Base-by-base conservation (phyloP, 1,140 invertebrate genomes). In the Leucophenga varia region DNA sequence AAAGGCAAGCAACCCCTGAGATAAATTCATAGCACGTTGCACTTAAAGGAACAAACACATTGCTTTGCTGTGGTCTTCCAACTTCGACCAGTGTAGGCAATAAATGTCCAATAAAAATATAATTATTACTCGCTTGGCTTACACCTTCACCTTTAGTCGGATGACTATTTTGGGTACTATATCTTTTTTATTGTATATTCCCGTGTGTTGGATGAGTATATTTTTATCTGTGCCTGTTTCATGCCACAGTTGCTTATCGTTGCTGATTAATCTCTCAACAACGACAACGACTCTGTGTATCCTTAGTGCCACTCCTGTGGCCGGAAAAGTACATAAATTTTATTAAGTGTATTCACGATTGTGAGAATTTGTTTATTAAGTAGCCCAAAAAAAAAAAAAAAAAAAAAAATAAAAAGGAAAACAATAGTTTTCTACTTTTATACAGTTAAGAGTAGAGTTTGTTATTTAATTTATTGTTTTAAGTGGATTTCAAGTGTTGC, bases 21-120 rank as follows among this genome's bases (percentile, higher is more conserved):
- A n/a, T n/a, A n/a, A n/a, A n/a, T n/a, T n/a, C n/a, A n/a, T n/a
- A n/a, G n/a, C n/a, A n/a, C n/a, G n/a, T n/a, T n/a, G n/a, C n/a
- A n/a, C n/a, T n/a, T n/a, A n/a, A n/a, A n/a, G n/a, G n/a, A n/a
- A n/a, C n/a, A n/a, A n/a, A n/a, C n/a, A n/a, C n/a, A n/a, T n/a
- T n/a, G n/a, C n/a, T n/a, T n/a, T n/a, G n/a, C n/a, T n/a, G n/a
- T n/a, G n/a, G n/a, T n/a, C n/a, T n/a, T n/a, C n/a, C n/a, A n/a
- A n/a, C n/a, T n/a, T n/a, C n/a, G n/a, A n/a, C n/a, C n/a, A n/a
- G n/a, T 53, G 38, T 43, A 31, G 53, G 59, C 65, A 70, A 70
- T 70, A 70, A 70, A 70, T 70, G 67, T 70, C 67, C 60, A 65
- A 70, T 70, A 64, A 70, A 70, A 70, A 70, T 70, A 70, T 70